These are phyloP conservation scores for Lathamus discolor DNA, from an alignment of 2,113 vertebrate genomes.

Conservation along the genomic window DNA sequence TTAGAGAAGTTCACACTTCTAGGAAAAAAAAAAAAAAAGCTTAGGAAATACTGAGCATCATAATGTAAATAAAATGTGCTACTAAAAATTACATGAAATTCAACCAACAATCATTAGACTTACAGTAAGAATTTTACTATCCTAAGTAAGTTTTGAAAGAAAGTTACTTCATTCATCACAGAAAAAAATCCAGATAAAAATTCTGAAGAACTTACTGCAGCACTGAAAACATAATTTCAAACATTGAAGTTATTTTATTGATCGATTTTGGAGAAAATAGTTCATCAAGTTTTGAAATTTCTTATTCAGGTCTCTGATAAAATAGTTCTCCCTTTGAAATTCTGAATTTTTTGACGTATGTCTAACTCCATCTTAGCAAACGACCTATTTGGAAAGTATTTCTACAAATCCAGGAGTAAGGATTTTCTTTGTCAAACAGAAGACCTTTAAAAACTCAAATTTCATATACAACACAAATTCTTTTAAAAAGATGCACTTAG, in stretches of 20 bases:
- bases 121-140: neutral
- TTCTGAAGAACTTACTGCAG: neutral
- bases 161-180: neutral
- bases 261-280: neutral
- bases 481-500: neutral
- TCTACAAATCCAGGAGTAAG: neutral
- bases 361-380: neutral
- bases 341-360: neutral
- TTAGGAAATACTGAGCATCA: neutral
- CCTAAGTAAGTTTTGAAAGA: neutral
- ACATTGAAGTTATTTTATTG: neutral
- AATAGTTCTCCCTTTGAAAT: neutral
- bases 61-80: neutral
- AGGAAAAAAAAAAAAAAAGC: neutral
- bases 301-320: neutral
- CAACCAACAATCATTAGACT: neutral
- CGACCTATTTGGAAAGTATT: neutral
- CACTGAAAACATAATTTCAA: neutral
- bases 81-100: neutral
- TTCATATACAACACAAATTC: neutral
- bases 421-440: neutral
- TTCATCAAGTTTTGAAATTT: neutral
- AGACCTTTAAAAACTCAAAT: neutral
- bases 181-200: neutral
- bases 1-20: neutral